Evolutionary conservation across 2,888 invertebrate genomes (phyloP).

Genomic region (Diaperis boleti): DNA sequence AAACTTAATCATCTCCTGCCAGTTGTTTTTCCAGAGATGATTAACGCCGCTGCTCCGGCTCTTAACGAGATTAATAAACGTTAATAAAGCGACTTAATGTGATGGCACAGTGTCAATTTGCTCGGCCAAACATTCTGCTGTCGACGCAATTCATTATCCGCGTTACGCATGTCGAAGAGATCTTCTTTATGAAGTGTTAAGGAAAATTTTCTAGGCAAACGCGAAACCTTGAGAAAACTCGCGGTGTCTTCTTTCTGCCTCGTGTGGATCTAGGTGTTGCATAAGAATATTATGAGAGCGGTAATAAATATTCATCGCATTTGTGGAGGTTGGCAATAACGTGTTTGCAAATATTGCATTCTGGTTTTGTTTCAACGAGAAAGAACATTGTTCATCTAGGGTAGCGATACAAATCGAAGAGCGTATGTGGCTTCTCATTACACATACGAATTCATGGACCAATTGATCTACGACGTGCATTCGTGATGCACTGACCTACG

Average conservation of each 20-base stretch:
- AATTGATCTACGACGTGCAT: too few species aligned
- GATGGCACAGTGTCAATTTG: conserved; percentile 4
- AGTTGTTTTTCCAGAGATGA: conserved; percentile 1
- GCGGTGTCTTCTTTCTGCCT: not conserved
- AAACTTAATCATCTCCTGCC: not conserved
- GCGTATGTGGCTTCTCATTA: too few species aligned
- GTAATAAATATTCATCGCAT: not conserved
- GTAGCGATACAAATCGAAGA: too few species aligned
- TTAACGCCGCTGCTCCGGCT: not conserved
- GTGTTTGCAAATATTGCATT: too few species aligned
- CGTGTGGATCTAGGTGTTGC: not conserved
- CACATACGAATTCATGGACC: too few species aligned
- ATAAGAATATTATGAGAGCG: not conserved
- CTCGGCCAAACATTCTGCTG: not conserved
- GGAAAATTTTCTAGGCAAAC: conserved; percentile 2
- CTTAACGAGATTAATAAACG: conserved; percentile 8
- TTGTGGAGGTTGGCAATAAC: too few species aligned
- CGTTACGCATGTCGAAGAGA: not conserved
- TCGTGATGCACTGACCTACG: not conserved
- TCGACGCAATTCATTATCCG: not conserved
- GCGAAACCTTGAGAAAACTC: conserved; percentile 6
- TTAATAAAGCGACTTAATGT: conserved; percentile 11
- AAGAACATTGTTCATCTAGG: too few species aligned
- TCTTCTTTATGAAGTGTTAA: conserved; percentile 16
- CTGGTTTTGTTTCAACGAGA: too few species aligned